Percentiles rank a stretch among this genome's conserved stretches.
phyloP scores from a whole-genome alignment of 1,140 invertebrate genomes.

The Acromyrmex charruanus region DNA sequence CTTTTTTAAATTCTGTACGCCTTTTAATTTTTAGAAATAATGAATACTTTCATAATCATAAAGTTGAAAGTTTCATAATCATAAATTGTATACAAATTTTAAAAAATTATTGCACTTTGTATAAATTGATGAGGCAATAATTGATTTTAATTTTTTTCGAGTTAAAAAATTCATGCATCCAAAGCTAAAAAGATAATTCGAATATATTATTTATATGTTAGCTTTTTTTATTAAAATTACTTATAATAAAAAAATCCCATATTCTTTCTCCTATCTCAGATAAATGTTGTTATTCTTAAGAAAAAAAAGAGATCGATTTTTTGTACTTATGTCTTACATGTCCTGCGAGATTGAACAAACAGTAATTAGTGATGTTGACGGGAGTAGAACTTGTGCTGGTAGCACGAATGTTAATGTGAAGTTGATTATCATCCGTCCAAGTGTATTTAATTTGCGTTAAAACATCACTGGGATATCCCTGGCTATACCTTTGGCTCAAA shows the following conservation, averaged over 20 bases:
- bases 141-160: not conserved
- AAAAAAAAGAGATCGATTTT: not conserved
- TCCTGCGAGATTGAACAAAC: conserved; percentile 91
- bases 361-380: conserved; percentile 90
- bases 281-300: not conserved
- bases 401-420: conserved; percentile 89
- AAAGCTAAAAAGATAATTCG: not conserved
- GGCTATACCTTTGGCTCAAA: conserved; percentile 86
- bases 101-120: not conserved
- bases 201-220: not conserved
- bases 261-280: not conserved
- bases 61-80: not conserved
- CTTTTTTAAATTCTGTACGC: not conserved
- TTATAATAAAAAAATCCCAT: not conserved
- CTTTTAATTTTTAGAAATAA: not conserved
- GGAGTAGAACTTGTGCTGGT: conserved; percentile 88
- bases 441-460: conserved; percentile 87
- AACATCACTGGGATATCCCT: conserved; percentile 88
- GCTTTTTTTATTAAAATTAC: not conserved
- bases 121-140: not conserved
- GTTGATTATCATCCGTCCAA: conserved; percentile 88
- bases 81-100: not conserved
- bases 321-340: conserved; percentile 81
- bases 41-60: too few species aligned
- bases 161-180: not conserved